Base-by-base conservation (phyloP, 2,797 vertebrate species). In the Mormyrus hasselquistii region DNA sequence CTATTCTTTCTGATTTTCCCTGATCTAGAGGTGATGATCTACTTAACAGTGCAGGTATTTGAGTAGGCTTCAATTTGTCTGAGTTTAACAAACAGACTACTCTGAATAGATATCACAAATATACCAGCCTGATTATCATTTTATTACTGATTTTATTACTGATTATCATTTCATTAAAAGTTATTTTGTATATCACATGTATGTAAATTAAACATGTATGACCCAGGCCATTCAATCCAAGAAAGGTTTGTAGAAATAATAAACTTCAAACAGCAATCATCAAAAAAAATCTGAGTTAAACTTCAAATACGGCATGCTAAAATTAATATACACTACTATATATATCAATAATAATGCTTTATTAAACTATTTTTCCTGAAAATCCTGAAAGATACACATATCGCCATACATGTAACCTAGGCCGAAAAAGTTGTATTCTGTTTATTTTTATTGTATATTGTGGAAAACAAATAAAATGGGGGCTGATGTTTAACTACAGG, bases 11-110 rank as follows among this genome's bases (percentile, higher is more conserved):
- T 53, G 79, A 85, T 85, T 90, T 52, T 88, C 41, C 89, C 44
- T 88, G 89, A 88, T 69, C 87, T 85, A 22, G 6, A 88, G 14
- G 84, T 34, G 22, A 86, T 91, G 12, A 92, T 41, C 25, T n/a
- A 47, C 90, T 62, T 88, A 88, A 53, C 16, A 88, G 65, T 49
- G 65, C 88, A 53, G 49, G 55, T 49, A 88, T 88, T 87, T 38
- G 10, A 91, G 89, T 34, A 34, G 29, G 29, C 29, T 34, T 34
- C 29, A 34, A 34, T 34, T 34, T 34, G 29, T 90, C 76, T 49
- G 12, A 73, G 47, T 50, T 88, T 86, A 82, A 73, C 65, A 73
- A 84, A 73, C 29, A 38, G 65, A 10, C 47, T 41, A 1, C 88
- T 69, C 41, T 84, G 34, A 84, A 57, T 4, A 87, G 2, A 62